Conservation (phyloP, 2,113 vertebrate species). For the Pelecanus crispus region DNA sequence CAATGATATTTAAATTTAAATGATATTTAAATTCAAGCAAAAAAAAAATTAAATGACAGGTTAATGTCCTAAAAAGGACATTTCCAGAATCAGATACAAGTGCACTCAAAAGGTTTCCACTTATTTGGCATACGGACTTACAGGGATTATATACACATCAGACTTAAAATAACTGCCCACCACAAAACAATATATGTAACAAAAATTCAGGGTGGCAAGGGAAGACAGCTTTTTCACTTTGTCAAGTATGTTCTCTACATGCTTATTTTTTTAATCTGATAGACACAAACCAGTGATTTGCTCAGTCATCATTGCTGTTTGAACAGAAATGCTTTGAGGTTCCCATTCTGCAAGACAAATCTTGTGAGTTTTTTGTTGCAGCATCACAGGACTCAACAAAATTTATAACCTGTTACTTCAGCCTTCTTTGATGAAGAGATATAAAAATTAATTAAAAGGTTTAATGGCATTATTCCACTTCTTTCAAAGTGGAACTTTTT, state of each 20-base stretch:
- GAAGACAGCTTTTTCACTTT: not conserved
- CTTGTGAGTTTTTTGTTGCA: not conserved
- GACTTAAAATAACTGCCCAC: not conserved
- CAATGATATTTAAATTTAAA: too few relatives aligned
- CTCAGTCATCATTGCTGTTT: not conserved
- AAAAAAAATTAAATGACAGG: not conserved
- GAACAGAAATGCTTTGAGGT: not conserved
- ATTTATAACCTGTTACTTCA: conserved; percentile 14
- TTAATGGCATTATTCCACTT: conserved; percentile 1
- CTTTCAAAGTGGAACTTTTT: not conserved
- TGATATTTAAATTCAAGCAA: not conserved
- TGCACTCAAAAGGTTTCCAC: not conserved
- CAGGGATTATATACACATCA: not conserved
- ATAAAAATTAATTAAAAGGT: conserved; percentile 8
- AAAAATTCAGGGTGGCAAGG: not conserved
- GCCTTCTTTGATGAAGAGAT: conserved; percentile 7
- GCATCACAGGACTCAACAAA: not conserved
- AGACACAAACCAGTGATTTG: not conserved
- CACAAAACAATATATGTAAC: not conserved
- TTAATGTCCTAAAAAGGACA: not conserved
- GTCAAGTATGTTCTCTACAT: not conserved
- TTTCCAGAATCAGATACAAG: not conserved
- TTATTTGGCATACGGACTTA: not conserved
- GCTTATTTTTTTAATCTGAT: not conserved
- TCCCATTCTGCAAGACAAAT: conserved; percentile 2